Base-by-base conservation (phyloP, 2,113 vertebrate species). In the Heterotilapia buettikoferi region DNA sequence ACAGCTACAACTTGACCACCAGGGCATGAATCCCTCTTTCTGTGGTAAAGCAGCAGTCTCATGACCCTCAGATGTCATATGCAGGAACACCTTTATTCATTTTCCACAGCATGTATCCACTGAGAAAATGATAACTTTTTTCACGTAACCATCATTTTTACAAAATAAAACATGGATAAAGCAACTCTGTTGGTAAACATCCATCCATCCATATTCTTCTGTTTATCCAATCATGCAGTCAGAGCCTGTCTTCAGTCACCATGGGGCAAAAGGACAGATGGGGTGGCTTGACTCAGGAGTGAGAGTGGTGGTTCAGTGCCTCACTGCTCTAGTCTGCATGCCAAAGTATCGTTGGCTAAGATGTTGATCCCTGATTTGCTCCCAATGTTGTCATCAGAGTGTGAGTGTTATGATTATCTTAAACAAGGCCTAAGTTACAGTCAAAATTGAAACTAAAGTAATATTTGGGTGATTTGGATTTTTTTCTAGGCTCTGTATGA, bases 401-500 rank as follows among this genome's bases (percentile, higher is more conserved):
- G 9, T 36, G 59, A 36, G 59, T 36, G 31, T 66, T 66, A 45
- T 47, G 21, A 26, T 76, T 10, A 76, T 18, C 40, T 29, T 0
- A 76, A 76, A 76, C 68, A 47, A 73, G 33, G 18, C 31, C 61
- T n/a, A 63, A 66, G 38, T 18, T 45, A 73, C 4, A 47, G 2
- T 76, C 68, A 47, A 29, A 26, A 45, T 73, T 29, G 14, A 47
- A 76, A 26, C 16, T 29, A 24, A 47, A 47, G 68, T 76, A 1
- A 47, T 29, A 26, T 43, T 76, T 29, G 14, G 13, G 40, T 0
- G 21, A 26, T 24, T 43, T 73, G 0, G 38, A 45, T 4, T 63
- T 36, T 36, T 36, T 43, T 45, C n/a, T 26, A 16, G 38, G 66
- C 66, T 73, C 38, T 73, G 66, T 45, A 26, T 73, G 66, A 73